Conservation (phyloP, 2,888 invertebrate genomes). For the Lamellibrachia columna region DNA sequence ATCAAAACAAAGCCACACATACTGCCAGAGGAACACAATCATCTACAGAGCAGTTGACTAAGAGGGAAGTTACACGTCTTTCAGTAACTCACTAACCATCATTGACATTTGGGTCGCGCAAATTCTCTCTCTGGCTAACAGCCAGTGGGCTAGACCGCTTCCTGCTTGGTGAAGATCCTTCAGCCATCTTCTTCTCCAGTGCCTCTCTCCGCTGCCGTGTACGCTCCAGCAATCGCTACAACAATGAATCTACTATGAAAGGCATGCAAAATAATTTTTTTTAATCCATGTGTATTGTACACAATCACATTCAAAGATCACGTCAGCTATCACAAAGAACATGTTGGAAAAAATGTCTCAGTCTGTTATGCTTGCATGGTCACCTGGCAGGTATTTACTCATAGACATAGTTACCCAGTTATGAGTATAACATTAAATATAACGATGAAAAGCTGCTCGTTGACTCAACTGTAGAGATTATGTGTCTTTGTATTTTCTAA, state of each 20-base stretch:
- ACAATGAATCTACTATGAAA: not conserved
- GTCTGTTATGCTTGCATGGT: not conserved
- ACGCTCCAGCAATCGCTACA: not conserved
- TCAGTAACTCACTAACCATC: not conserved
- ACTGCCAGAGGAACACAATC: too few relatives aligned
- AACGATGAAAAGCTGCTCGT: not conserved
- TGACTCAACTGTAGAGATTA: not conserved
- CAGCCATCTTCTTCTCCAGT: constrained; percentile 9
- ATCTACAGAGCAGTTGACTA: too few relatives aligned
- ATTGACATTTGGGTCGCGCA: not conserved
- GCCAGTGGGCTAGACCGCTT: not conserved
- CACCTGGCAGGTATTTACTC: not conserved
- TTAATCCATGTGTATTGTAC: not conserved
- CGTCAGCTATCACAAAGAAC: not conserved
- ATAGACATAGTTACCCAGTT: not conserved
- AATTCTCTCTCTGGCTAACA: not conserved
- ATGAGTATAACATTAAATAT: not conserved
- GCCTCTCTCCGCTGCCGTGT: not conserved
- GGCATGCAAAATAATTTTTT: not conserved
- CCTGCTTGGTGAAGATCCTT: not conserved
- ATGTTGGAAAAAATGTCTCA: not conserved
- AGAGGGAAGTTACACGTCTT: too few relatives aligned
- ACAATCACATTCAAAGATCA: not conserved
- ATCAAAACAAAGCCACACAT: too few relatives aligned
- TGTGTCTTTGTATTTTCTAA: not conserved